These are phyloP conservation scores for Drosophila nigromelanica DNA, from an alignment of 1,140 invertebrate species.

Conservation along the genomic window DNA sequence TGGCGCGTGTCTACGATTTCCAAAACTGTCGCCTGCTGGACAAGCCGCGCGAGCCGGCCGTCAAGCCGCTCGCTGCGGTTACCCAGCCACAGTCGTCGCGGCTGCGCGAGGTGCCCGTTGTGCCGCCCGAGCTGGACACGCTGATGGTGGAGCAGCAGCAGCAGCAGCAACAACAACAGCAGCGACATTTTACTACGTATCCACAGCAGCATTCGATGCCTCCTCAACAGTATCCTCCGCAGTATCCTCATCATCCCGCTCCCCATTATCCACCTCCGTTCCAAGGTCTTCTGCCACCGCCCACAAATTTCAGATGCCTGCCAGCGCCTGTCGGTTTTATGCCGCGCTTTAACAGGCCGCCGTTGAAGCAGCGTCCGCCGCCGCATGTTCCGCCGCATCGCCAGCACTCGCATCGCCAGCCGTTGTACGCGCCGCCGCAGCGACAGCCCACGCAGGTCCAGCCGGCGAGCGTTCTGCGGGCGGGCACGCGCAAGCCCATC, in stretches of 20 bases:
- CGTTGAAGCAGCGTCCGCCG: background rate
- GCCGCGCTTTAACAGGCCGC: background rate
- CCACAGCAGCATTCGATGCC: constrained; percentile 11
- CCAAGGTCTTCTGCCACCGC: too few species aligned
- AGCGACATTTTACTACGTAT: background rate
- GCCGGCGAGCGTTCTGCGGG: constrained; percentile 84
- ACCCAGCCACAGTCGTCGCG: constrained; percentile 94
- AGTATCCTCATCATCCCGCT: too few species aligned
- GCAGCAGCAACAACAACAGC: constrained; percentile 15
- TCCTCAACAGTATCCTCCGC: background rate
- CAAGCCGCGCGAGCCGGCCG: constrained; percentile 83
- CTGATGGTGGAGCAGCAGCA: constrained; percentile 88
- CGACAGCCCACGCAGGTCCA: background rate
- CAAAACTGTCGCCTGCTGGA: background rate
- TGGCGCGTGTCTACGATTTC: constrained; percentile 19
- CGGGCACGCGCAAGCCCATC: constrained; percentile 95
- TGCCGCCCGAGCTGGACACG: constrained; percentile 97
- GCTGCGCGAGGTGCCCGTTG: constrained; percentile 90
- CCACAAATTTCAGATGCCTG: too few species aligned
- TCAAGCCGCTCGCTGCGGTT: constrained; percentile 94
- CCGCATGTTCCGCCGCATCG: background rate
- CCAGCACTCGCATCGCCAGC: background rate
- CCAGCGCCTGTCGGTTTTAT: background rate
- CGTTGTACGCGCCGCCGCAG: background rate
- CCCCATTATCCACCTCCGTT: too few species aligned